A percentile compares a stretch with the other conserved stretches of the same genome.
Evolutionary conservation across 1,140 invertebrate species (phyloP).

Genomic region (Hyposmocoma kahamanoa): DNA sequence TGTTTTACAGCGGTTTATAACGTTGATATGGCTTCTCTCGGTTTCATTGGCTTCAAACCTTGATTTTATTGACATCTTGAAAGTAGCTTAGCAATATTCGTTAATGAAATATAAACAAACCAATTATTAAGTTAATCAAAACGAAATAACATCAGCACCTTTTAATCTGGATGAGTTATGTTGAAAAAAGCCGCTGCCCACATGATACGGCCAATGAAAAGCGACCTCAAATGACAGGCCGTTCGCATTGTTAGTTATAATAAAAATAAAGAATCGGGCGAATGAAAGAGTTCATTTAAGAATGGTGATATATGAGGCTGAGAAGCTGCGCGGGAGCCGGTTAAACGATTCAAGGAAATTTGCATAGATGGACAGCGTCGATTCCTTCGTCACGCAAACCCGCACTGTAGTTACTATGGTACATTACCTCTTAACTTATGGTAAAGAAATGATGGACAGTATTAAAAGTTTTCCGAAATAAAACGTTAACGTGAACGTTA

Average conservation of each 20-base stretch:
- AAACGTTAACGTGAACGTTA: no score
- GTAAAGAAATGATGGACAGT: no score
- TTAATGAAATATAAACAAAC: neutral
- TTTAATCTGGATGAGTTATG: slow-evolving; percentile 7
- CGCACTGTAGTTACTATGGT: no score
- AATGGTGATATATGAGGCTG: slow-evolving; percentile 32
- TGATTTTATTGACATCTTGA: no score
- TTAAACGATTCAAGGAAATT: slow-evolving; percentile 69
- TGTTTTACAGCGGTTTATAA: slow-evolving; percentile 21
- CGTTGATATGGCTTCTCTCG: slow-evolving; percentile 16
- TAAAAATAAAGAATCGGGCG: slow-evolving; percentile 12
- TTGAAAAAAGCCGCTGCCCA: slow-evolving; percentile 18
- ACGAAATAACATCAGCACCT: slow-evolving; percentile 1
- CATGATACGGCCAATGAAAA: slow-evolving; percentile 19
- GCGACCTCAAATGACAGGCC: slow-evolving; percentile 21
- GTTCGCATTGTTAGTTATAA: slow-evolving; percentile 16
- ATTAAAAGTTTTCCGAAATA: no score
- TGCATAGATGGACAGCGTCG: slow-evolving; percentile 67
- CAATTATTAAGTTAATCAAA: slow-evolving; percentile 1
- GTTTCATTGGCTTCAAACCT: no score
- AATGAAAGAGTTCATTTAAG: slow-evolving; percentile 16
- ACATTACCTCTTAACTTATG: no score
- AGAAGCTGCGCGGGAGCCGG: slow-evolving; percentile 37
- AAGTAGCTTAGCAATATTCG: neutral
- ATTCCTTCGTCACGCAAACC: slow-evolving; percentile 55